A percentile compares a stretch with the other conserved stretches of the same genome.
Evolutionary conservation across 2,113 vertebrate species (phyloP).

Genomic region (Hipposideros armiger): DNA sequence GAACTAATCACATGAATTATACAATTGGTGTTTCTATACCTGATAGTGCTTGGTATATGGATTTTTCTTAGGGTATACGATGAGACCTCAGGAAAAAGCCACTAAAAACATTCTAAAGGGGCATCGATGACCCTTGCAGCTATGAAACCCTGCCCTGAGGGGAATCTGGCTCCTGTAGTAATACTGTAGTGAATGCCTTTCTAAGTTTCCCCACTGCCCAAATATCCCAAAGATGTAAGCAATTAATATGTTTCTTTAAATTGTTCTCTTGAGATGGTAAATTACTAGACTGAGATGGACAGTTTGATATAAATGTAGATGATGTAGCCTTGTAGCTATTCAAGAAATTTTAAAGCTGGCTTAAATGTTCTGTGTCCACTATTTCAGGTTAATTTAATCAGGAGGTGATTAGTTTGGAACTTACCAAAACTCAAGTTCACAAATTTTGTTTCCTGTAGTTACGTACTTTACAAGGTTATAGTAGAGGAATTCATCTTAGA

Average conservation of each 20-base stretch:
- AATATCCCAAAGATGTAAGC: not conserved
- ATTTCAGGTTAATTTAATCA: conserved; percentile 3
- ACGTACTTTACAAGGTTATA: not conserved
- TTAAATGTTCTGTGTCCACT: not conserved
- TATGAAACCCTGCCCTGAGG: not conserved
- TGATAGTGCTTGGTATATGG: not conserved
- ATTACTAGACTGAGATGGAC: not conserved
- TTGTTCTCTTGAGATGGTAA: conserved; percentile 49
- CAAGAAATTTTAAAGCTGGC: not conserved
- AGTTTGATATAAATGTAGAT: not conserved
- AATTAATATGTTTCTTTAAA: not conserved
- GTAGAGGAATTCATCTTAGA: not conserved
- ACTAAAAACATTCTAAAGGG: not conserved
- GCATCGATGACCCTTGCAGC: not conserved
- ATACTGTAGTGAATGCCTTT: conserved; percentile 35
- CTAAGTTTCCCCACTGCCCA: not conserved
- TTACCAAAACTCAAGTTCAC: not conserved
- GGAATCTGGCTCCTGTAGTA: not conserved
- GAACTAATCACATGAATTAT: not conserved
- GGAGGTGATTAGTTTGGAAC: not conserved
- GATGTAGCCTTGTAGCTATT: not conserved
- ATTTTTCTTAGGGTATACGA: not conserved
- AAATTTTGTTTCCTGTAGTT: not conserved
- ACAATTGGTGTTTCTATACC: not conserved
- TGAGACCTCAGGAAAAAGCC: not conserved